phyloP scores from a whole-genome alignment of 2,113 vertebrate species.

The Callorhinus ursinus region DNA sequence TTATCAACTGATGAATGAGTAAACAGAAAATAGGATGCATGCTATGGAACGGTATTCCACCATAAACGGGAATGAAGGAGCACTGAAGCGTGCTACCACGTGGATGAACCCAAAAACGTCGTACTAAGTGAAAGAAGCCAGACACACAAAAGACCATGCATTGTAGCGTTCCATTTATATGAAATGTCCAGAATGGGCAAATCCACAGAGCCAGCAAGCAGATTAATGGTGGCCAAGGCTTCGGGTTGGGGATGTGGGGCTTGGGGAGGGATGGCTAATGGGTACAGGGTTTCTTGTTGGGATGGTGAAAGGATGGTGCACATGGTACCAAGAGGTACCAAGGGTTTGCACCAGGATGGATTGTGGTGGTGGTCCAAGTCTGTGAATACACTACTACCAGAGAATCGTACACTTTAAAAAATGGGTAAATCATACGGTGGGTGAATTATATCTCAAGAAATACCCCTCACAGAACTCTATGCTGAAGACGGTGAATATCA shows the following conservation, averaged over 20 bases:
- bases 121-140: neutral
- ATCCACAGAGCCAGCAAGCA: neutral
- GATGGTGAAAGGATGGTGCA: neutral
- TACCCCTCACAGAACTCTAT: neutral
- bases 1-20: neutral
- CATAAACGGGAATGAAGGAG: neutral
- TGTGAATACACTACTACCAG: neutral
- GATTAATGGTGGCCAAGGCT: neutral
- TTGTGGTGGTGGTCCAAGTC: neutral
- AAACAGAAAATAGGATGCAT: neutral
- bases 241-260: neutral
- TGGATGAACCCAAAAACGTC: neutral
- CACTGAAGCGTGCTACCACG: fast-evolving
- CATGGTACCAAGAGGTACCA: too few species aligned
- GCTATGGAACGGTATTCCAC: neutral
- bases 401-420: neutral
- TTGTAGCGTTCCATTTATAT: neutral
- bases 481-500: neutral
- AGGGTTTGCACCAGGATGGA: too few species aligned
- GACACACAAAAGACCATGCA: neutral
- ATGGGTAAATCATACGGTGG: neutral
- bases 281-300: neutral
- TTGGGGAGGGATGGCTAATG: neutral
- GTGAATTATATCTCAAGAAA: neutral
- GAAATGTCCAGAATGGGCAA: neutral